Percentiles rank a stretch among this genome's conserved stretches.
phyloP scores from a whole-genome alignment of 2,888 invertebrate species.

The Drosophila bunnanda region DNA sequence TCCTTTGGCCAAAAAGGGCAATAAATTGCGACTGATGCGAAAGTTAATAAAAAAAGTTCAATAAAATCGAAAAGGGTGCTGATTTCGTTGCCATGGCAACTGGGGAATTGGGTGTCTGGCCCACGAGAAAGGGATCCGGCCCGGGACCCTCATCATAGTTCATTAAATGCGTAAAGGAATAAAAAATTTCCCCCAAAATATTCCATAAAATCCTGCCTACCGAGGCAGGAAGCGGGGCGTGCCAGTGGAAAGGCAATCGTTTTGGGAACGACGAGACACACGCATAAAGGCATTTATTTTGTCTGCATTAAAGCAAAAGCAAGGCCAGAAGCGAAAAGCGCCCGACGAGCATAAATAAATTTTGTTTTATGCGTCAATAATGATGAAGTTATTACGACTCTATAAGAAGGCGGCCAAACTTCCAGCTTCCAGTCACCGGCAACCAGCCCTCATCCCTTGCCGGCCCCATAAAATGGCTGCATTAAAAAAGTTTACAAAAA shows the following conservation, averaged over 20 bases:
- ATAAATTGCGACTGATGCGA: slow-evolving; percentile 64
- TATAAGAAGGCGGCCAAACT: slow-evolving; percentile 61
- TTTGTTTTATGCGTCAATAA: slow-evolving; percentile 80
- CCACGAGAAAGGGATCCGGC: slow-evolving; percentile 15
- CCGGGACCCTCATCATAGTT: slow-evolving; percentile 78
- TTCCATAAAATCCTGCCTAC: slow-evolving; percentile 40
- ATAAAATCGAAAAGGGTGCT: slow-evolving; percentile 74
- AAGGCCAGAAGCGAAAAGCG: slow-evolving; percentile 36
- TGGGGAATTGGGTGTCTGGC: slow-evolving; percentile 18
- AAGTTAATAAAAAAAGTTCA: slow-evolving; percentile 78
- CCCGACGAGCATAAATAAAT: slow-evolving; percentile 69
- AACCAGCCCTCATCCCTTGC: slow-evolving; percentile 50
- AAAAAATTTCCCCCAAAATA: slow-evolving; percentile 45
- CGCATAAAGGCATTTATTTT: slow-evolving; percentile 78
- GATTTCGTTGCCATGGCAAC: slow-evolving; percentile 64
- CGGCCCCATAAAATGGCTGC: slow-evolving; percentile 39
- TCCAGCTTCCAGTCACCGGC: slow-evolving; percentile 21
- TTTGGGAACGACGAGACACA: slow-evolving; percentile 21
- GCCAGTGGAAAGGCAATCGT: slow-evolving; percentile 1
- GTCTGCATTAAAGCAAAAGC: slow-evolving; percentile 49
- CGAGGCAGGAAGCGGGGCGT: slow-evolving; percentile 2
- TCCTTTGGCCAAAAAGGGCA: slow-evolving; percentile 33
- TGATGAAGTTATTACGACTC: slow-evolving; percentile 81
- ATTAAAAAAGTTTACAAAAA: slow-evolving; percentile 74
- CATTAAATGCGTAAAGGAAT: slow-evolving; percentile 75